These are phyloP conservation scores for Macrotrachela quadricornifera DNA, from an alignment of 1,140 invertebrate species.

Conservation along the genomic window DNA sequence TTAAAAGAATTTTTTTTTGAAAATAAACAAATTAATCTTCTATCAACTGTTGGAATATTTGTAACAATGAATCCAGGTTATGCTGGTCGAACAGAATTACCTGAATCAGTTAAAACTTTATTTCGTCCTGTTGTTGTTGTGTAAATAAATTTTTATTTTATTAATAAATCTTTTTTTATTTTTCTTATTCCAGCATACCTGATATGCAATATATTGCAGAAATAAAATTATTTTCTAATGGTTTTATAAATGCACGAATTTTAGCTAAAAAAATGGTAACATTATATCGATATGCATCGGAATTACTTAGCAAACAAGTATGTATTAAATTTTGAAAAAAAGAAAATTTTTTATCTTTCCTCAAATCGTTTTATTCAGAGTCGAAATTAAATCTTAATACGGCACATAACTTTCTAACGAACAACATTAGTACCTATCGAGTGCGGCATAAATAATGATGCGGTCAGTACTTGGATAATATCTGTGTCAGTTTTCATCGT, in stretches of 20 bases:
- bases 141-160: conserved; percentile 15
- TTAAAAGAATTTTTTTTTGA: conserved; percentile 28
- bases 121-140: conserved; percentile 64
- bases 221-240: conserved; percentile 31
- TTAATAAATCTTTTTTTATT: conserved; percentile 11
- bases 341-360: no score
- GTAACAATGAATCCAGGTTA: conserved; percentile 35
- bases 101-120: conserved; percentile 29
- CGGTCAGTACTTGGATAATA: no score
- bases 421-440: no score
- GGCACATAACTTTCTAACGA: no score
- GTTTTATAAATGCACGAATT: conserved; percentile 28
- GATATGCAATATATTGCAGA: conserved; percentile 38
- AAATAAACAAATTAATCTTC: conserved; percentile 27
- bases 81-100: conserved; percentile 30
- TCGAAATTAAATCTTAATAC: no score
- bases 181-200: conserved; percentile 37
- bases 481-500: no score
- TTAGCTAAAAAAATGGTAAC: conserved; percentile 32
- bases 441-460: no score
- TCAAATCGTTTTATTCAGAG: no score
- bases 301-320: conserved; percentile 16
- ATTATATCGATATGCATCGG: conserved; percentile 29
- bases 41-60: conserved; percentile 30
- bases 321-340: no score